phyloP scores from a whole-genome alignment of 2,113 vertebrate species.

The Solea solea region DNA sequence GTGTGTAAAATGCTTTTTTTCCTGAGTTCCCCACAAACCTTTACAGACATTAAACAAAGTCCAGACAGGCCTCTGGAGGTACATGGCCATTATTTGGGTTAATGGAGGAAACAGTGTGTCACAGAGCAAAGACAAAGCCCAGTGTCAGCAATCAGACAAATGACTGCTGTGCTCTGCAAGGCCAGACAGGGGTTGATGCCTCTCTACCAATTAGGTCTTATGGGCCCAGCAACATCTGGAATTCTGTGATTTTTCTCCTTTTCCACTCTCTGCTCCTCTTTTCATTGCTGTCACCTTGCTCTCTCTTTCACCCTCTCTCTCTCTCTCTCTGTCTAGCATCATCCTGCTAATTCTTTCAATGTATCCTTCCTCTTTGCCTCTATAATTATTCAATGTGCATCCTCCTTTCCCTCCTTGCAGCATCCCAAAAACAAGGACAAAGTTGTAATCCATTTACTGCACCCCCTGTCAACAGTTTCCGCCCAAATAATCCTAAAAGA shows the following conservation, averaged over 20 bases:
- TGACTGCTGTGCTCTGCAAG: conserved; percentile 50
- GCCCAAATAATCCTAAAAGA: conserved; percentile 80
- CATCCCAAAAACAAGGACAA: conserved; percentile 78
- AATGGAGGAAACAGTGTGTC: conserved; percentile 54
- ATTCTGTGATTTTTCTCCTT: conserved; percentile 23
- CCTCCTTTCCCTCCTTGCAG: conserved; percentile 58
- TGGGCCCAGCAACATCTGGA: conserved; percentile 61
- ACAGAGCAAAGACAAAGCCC: conserved; percentile 57
- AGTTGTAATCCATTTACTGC: conserved; percentile 84
- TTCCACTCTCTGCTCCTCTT: conserved; percentile 23
- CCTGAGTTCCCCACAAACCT: conserved; percentile 5
- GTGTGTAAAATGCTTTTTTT: not conserved
- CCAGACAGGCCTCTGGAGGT: conserved; percentile 43
- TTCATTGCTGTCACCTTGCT: conserved; percentile 43
- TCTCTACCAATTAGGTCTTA: conserved; percentile 68
- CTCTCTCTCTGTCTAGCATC: conserved; percentile 45
- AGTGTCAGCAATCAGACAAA: conserved; percentile 75
- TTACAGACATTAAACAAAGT: conserved; percentile 45
- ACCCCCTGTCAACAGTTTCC: conserved; percentile 77
- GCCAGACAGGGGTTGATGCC: conserved; percentile 57
- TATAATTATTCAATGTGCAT: conserved; percentile 70
- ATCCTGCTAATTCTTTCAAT: conserved; percentile 55
- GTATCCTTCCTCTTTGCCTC: conserved; percentile 56
- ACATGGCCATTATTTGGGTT: conserved; percentile 58
- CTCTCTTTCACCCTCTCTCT: conserved; percentile 54